phyloP scores from a whole-genome alignment of 2,888 invertebrate species.

The Papilio gigon region DNA sequence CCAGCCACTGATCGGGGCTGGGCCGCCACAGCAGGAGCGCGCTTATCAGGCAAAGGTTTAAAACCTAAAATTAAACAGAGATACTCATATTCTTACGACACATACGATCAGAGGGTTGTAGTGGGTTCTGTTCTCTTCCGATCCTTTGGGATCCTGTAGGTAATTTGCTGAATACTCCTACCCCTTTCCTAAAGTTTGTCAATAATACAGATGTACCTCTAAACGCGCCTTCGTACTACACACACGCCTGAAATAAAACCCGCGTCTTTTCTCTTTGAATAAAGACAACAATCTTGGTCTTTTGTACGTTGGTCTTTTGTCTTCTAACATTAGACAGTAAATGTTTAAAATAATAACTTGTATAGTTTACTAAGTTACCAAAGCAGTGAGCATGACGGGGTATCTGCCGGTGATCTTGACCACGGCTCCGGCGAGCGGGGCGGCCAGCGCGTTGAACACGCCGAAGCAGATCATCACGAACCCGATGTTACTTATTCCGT shows the following conservation, averaged over 20 bases:
- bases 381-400: slow-evolving; percentile 89
- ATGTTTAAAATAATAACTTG: not conserved
- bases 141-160: too few species aligned
- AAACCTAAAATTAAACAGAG: slow-evolving; percentile 58
- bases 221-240: too few species aligned
- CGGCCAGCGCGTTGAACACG: slow-evolving; percentile 92
- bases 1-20: slow-evolving; percentile 83
- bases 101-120: too few species aligned
- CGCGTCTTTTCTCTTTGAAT: too few species aligned
- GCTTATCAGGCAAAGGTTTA: slow-evolving; percentile 87
- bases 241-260: too few species aligned
- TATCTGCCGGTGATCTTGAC: slow-evolving; percentile 91
- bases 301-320: not conserved
- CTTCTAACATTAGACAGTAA: too few species aligned
- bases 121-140: too few species aligned
- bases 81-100: not conserved
- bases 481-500: slow-evolving; percentile 95
- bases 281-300: too few species aligned
- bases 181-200: too few species aligned
- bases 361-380: slow-evolving; percentile 61
- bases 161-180: too few species aligned
- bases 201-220: too few species aligned
- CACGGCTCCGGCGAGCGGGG: slow-evolving; percentile 89
- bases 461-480: slow-evolving; percentile 97
- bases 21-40: slow-evolving; percentile 89